A percentile compares a stretch with the other conserved stretches of the same genome.
phyloP scores from a whole-genome alignment of 1,140 invertebrate species.

The Anoplolepis gracilipes region DNA sequence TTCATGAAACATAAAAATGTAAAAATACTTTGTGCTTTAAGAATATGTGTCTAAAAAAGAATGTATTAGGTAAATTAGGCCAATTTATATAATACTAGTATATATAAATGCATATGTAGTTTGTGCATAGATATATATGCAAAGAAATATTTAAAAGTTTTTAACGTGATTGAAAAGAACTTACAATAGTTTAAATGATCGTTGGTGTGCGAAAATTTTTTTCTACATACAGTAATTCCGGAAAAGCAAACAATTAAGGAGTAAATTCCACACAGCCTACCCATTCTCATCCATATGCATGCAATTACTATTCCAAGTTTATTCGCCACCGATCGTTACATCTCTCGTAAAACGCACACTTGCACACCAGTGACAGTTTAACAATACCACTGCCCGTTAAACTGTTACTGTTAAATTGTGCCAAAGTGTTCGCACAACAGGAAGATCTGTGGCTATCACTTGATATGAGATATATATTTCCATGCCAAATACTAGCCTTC shows the following conservation, averaged over 20 bases:
- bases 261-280: conserved; percentile 25
- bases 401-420: conserved; percentile 70
- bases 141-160: neutral
- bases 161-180: conserved; percentile 23
- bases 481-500: conserved; percentile 43
- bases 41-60: neutral
- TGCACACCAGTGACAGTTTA: conserved; percentile 34
- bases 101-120: no score
- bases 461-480: conserved; percentile 35
- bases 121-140: no score
- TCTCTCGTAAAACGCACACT: conserved; percentile 49
- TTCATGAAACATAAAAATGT: neutral
- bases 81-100: no score
- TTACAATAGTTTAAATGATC: conserved; percentile 9
- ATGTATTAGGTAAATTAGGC: neutral
- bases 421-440: conserved; percentile 42
- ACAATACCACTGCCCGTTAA: conserved; percentile 70
- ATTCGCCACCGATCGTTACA: conserved; percentile 44
- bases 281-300: conserved; percentile 30
- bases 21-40: neutral
- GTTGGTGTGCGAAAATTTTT: conserved; percentile 8
- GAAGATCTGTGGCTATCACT: conserved; percentile 31
- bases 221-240: conserved; percentile 18
- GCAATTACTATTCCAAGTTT: conserved; percentile 51
- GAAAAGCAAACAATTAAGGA: conserved; percentile 39